Percentiles rank a stretch among this genome's conserved stretches.
phyloP scores from a whole-genome alignment of 2,113 vertebrate genomes.

The Crotalus horridus region DNA sequence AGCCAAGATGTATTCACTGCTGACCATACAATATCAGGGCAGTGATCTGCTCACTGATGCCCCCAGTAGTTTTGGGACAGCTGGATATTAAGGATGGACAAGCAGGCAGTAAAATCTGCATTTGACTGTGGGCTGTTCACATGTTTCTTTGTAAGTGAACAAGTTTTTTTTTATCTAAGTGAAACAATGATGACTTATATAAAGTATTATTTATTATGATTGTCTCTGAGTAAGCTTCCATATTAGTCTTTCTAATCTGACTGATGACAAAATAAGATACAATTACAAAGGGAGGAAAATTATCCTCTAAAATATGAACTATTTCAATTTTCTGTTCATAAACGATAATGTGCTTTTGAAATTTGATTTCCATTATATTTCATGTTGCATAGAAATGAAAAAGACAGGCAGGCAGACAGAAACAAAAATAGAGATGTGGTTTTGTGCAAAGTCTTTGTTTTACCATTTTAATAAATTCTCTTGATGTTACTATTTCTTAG shows the following conservation, averaged over 20 bases:
- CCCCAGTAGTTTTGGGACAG: neutral
- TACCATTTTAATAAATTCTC: neutral
- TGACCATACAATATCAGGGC: neutral
- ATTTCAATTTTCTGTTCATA: neutral
- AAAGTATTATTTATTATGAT: neutral
- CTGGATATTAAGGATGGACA: neutral
- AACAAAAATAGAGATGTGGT: neutral
- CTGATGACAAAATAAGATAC: neutral
- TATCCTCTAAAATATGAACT: neutral
- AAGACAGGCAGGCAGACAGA: neutral
- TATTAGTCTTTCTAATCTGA: neutral
- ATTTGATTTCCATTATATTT: neutral
- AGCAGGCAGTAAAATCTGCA: neutral
- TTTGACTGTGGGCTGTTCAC: neutral
- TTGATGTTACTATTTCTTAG: neutral
- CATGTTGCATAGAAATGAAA: neutral
- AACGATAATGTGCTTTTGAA: neutral
- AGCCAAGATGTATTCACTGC: neutral
- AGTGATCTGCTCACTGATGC: neutral
- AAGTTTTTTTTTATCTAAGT: neutral
- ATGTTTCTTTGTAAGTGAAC: neutral
- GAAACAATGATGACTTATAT: neutral
- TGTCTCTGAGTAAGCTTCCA: neutral
- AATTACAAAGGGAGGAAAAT: neutral
- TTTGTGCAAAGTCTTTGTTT: neutral